These are phyloP conservation scores for Chromobotia macracanthus DNA, from an alignment of 2,797 vertebrate species.

Conservation along the genomic window DNA sequence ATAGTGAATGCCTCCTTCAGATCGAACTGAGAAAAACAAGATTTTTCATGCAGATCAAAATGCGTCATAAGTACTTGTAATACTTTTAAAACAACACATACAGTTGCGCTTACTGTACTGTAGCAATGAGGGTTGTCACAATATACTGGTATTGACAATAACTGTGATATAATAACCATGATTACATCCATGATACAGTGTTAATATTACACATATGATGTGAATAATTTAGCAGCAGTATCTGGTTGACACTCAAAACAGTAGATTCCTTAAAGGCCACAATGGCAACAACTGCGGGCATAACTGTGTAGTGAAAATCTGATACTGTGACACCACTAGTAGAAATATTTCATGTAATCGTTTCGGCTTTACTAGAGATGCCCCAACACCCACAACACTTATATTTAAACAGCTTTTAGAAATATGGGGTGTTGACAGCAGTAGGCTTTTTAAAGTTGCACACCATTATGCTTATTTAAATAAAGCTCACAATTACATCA, in stretches of 20 bases:
- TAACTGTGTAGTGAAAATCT: too few relatives aligned
- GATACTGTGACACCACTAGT: too few relatives aligned
- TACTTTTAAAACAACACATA: too few relatives aligned
- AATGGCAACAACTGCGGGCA: too few relatives aligned
- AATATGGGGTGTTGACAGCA: not conserved
- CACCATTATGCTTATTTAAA: not conserved
- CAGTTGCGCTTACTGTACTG: conserved; percentile 73
- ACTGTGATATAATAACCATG: too few relatives aligned
- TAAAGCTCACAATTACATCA: not conserved
- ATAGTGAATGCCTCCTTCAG: conserved; percentile 90
- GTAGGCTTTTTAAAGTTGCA: not conserved
- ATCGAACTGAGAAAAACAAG: conserved; percentile 78
- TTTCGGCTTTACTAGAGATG: not conserved
- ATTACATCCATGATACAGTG: too few relatives aligned
- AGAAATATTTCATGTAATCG: too few relatives aligned
- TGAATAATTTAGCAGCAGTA: too few relatives aligned
- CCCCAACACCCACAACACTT: not conserved
- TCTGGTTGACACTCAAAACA: too few relatives aligned
- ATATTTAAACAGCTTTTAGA: not conserved
- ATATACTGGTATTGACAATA: conserved; percentile 65
- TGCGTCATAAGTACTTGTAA: not conserved
- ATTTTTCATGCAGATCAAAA: conserved; percentile 20
- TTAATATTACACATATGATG: too few relatives aligned
- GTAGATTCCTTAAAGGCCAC: too few relatives aligned
- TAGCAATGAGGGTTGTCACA: conserved; percentile 79